Conservation (phyloP, 2,888 invertebrate species). For the Epinotia bilunana region DNA sequence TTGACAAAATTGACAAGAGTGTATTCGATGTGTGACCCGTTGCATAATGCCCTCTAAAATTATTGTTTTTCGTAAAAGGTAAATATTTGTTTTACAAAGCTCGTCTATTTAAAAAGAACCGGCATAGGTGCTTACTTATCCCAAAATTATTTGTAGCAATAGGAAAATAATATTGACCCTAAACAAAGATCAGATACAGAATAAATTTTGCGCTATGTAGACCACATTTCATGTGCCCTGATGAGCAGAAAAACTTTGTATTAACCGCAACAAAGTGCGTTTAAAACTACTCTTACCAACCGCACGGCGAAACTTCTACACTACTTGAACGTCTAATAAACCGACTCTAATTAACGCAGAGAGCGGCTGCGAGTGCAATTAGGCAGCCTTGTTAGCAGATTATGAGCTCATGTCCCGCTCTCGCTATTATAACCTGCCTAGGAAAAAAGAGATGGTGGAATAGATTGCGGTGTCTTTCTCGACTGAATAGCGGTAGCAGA, state of each 20-base stretch:
- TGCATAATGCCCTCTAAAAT: no score
- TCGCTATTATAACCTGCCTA: constrained; percentile 28
- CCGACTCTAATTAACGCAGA: constrained; percentile 78
- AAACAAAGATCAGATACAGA: no score
- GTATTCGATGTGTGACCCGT: no score
- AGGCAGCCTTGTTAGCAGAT: constrained; percentile 68
- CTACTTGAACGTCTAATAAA: constrained; percentile 75
- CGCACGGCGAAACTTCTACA: constrained; percentile 46
- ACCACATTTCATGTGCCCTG: neutral
- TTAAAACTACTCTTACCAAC: constrained; percentile 26
- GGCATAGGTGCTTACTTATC: no score
- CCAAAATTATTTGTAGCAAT: neutral
- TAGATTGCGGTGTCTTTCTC: constrained; percentile 13
- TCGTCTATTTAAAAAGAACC: no score
- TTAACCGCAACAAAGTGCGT: neutral
- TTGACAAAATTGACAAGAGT: no score
- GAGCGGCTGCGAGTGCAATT: constrained; percentile 52
- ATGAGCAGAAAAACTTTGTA: neutral
- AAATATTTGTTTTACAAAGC: no score
- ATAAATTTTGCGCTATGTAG: no score
- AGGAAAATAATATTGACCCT: neutral
- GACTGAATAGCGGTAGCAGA: constrained; percentile 25
- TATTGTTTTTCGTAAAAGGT: no score
- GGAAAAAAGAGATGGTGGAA: constrained; percentile 16
- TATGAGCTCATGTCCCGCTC: constrained; percentile 55